Evolutionary conservation across 2,888 invertebrate genomes (phyloP), one percentile per base, ranked within the genome.

Genomic region (Lysandra bellargus): DNA sequence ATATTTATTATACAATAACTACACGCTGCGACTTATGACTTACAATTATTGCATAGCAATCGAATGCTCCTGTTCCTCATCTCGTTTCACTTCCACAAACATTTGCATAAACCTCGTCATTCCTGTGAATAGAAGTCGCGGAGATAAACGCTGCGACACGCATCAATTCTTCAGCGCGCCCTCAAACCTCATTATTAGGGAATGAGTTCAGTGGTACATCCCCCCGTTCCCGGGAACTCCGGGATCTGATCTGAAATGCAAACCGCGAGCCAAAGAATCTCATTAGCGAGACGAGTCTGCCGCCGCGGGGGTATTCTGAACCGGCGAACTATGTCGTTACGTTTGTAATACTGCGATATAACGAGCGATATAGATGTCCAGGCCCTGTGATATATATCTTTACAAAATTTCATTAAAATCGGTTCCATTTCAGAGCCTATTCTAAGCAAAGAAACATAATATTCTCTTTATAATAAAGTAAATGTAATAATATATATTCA

Each of bases 201-300:
- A 87, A 87, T 83, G 85, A 88, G 89, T 88, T 88, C 85, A 86
- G 85, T 85, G 82, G 86, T 84, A 85, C 87, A 86, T 83, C 76
- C 53, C 76, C 76, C 76, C 53, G n/a, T 44, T 44, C 9, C 74
- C 74, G 9, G 49, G 76, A n/a, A 57, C 76, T 57, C 76, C 33
- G 76, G 76, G 84, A 85, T 86, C 91, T 90, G 91, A 92, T 93
- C 92, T 92, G 90, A 91, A 92, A 94, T 93, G 93, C 94, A 93
- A 93, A 92, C 93, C 93, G 91, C 92, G 93, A 88, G 86, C 92
- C 92, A 92, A 92, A 93, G 94, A 93, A 94, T 93, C 93, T 94
- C 92, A 93, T 94, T 94, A 93, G 89, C 89, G 87, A 90, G 91
- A 88, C 89, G 87, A 82, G 87, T 86, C 86, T 86, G 86, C 87